Conservation (phyloP, 2,888 invertebrate species). For the Drosophila birchii region DNA sequence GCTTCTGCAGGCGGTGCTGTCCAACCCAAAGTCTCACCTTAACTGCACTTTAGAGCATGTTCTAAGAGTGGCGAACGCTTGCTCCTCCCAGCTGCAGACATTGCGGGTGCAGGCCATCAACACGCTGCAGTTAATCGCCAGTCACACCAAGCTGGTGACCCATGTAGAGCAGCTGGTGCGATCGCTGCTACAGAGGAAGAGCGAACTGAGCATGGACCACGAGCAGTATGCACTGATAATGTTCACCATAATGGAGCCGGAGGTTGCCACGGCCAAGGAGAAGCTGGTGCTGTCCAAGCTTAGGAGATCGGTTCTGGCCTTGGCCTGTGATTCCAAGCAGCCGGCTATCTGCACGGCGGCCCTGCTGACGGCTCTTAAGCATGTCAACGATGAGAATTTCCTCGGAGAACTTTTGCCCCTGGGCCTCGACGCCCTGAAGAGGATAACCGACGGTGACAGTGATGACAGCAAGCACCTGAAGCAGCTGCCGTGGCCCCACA, state of each 20-base stretch:
- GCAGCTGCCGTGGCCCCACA: constrained; percentile 86
- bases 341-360: constrained; percentile 61
- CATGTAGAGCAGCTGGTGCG: constrained; percentile 84
- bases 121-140: constrained; percentile 83
- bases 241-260: constrained; percentile 86
- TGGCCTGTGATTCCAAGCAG: constrained; percentile 59
- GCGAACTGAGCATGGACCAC: constrained; percentile 88
- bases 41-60: constrained; percentile 66
- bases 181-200: constrained; percentile 82
- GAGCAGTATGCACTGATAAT: constrained; percentile 88
- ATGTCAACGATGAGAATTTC: constrained; percentile 70
- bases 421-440: constrained; percentile 57
- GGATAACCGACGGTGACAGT: constrained; percentile 20
- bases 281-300: constrained; percentile 75
- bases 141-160: constrained; percentile 25
- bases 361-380: constrained; percentile 72
- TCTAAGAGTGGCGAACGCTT: constrained; percentile 85
- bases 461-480: constrained; percentile 46
- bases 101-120: constrained; percentile 87
- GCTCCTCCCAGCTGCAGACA: constrained; percentile 86
- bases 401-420: constrained; percentile 68
- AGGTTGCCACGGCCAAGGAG: constrained; percentile 34
- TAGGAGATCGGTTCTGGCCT: constrained; percentile 53
- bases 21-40: constrained; percentile 5
- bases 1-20: constrained; percentile 72